Conservation (phyloP, 2,797 vertebrate genomes). For the Rhinogobio ventralis region DNA sequence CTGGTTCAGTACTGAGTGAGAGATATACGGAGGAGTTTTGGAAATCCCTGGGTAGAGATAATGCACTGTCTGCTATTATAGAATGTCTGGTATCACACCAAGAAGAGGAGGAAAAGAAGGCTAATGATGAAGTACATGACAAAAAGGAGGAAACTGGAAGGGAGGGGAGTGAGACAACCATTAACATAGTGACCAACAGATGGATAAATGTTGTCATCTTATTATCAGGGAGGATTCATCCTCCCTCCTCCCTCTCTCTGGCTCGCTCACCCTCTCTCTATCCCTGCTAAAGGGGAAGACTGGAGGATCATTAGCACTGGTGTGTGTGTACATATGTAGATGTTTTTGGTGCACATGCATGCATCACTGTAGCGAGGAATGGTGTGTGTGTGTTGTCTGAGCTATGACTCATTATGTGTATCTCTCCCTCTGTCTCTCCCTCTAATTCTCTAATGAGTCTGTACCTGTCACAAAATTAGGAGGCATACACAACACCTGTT, state of each 20-base stretch:
- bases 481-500: conserved; percentile 15
- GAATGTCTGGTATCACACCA: conserved; percentile 21
- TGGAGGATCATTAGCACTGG: conserved; percentile 8
- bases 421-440: background rate
- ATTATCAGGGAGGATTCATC: conserved; percentile 43
- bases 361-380: background rate
- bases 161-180: background rate
- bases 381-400: background rate
- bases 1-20: background rate
- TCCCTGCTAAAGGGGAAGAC: background rate
- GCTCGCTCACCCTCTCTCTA: background rate
- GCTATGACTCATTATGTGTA: conserved; percentile 10
- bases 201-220: conserved; percentile 45
- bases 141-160: conserved; percentile 23
- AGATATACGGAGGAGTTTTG: background rate
- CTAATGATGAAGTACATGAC: conserved; percentile 43
- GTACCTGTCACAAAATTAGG: conserved; percentile 24
- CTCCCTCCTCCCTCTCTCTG: conserved; percentile 12
- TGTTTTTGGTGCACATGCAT: conserved; percentile 12
- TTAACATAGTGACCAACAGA: conserved; percentile 47
- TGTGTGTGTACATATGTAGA: conserved; percentile 1
- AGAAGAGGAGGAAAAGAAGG: conserved; percentile 30
- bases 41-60: conserved; percentile 7
- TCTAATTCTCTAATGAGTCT: conserved; percentile 21
- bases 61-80: conserved; percentile 22